Evolutionary conservation across 2,888 invertebrate species (phyloP).

Genomic region (Meteorus cinctellus): DNA sequence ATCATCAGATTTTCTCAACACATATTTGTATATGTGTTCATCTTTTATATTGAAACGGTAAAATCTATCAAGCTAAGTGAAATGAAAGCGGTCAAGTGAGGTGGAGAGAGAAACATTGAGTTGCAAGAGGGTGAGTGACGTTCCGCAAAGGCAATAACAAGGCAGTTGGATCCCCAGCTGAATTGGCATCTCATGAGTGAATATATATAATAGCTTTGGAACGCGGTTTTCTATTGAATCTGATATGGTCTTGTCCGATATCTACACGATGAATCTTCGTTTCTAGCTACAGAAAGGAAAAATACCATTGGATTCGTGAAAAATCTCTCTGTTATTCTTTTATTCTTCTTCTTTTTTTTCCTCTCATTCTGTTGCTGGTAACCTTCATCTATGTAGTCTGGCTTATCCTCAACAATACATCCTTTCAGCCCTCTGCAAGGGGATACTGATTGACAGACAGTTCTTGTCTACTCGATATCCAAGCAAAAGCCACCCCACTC

Average conservation of each 20-base stretch:
- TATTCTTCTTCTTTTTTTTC: not conserved
- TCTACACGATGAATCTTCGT: constrained; percentile 35
- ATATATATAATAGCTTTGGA: not conserved
- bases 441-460: constrained; percentile 58
- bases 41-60: not conserved
- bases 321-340: constrained; percentile 38
- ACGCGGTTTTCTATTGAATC: constrained; percentile 7
- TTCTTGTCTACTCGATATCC: constrained; percentile 66
- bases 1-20: not conserved
- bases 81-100: not conserved
- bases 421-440: constrained; percentile 38
- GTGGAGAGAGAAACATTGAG: not conserved
- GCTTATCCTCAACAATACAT: constrained; percentile 42
- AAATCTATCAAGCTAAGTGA: not conserved
- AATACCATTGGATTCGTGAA: constrained; percentile 36
- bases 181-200: constrained; percentile 9
- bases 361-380: not conserved
- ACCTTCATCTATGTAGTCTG: constrained; percentile 28
- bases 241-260: constrained; percentile 27
- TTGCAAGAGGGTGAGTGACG: constrained; percentile 33
- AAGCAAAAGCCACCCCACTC: constrained; percentile 56
- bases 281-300: constrained; percentile 14
- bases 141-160: constrained; percentile 36
- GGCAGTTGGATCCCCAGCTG: constrained; percentile 1
- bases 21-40: not conserved